A percentile compares a stretch with the other conserved stretches of the same genome.
These are phyloP conservation scores for Fregata magnificens DNA, from an alignment of 2,113 vertebrate genomes.

Conservation along the genomic window DNA sequence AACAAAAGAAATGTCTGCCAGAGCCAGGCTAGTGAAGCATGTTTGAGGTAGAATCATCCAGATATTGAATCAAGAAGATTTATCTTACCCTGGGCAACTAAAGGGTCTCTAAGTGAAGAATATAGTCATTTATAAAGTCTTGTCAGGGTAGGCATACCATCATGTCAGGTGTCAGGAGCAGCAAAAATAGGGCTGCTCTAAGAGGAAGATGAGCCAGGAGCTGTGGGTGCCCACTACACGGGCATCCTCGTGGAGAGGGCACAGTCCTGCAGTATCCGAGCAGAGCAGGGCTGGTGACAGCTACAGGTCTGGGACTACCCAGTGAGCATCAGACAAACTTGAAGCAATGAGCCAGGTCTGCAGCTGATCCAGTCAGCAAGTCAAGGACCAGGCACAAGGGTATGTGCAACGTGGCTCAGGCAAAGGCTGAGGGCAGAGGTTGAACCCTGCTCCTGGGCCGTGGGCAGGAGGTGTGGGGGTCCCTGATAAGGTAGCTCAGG, in stretches of 20 bases:
- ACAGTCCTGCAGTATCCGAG: neutral
- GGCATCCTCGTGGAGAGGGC: accelerated
- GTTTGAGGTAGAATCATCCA: neutral
- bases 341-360: neutral
- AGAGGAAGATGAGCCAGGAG: neutral
- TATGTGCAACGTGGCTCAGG: neutral
- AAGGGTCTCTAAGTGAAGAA: neutral
- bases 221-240: accelerated
- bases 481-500: neutral
- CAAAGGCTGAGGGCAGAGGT: neutral
- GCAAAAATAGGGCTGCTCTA: neutral
- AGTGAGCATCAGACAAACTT: neutral
- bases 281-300: neutral
- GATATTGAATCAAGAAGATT: neutral
- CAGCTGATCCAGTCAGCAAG: neutral
- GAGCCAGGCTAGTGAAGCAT: neutral
- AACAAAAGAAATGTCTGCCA: neutral
- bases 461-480: neutral
- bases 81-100: neutral
- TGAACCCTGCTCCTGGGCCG: neutral
- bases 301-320: neutral
- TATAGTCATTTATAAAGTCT: neutral
- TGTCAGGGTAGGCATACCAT: neutral
- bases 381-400: neutral
- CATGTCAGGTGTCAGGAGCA: neutral